Evolutionary conservation across 2,888 invertebrate genomes (phyloP).

Genomic region (Nomada hirtipes): DNA sequence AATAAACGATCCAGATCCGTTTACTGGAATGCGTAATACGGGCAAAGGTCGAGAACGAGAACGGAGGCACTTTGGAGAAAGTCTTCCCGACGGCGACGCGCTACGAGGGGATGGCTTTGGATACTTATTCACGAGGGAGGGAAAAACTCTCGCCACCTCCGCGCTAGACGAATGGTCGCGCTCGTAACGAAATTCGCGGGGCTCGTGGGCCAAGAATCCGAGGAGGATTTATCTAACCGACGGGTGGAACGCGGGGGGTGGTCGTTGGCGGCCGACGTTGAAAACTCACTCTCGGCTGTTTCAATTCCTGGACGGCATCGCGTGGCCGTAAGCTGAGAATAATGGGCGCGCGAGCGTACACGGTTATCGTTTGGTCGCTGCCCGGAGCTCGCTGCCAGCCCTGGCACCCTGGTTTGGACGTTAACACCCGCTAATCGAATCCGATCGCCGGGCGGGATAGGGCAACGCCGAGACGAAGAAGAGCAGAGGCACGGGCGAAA

Average conservation of each 20-base stretch:
- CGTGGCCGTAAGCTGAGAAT: slow-evolving; percentile 77
- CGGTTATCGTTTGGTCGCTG: slow-evolving; percentile 74
- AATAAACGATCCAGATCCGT: slow-evolving; percentile 80
- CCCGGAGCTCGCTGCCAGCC: slow-evolving; percentile 30
- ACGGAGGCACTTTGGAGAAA: slow-evolving; percentile 11
- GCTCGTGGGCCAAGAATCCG: not conserved
- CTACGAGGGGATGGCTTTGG: not conserved
- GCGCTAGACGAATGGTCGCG: not conserved
- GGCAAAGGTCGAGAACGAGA: slow-evolving; percentile 20
- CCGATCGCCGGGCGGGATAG: slow-evolving; percentile 27
- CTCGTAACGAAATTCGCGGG: not conserved
- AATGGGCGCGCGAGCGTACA: slow-evolving; percentile 72
- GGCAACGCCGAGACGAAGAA: not conserved
- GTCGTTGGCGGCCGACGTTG: not conserved
- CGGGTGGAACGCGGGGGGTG: not conserved
- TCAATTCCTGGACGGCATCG: slow-evolving; percentile 62
- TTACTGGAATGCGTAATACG: slow-evolving; percentile 76
- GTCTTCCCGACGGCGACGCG: not conserved
- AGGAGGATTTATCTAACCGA: slow-evolving; percentile 6
- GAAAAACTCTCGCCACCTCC: not conserved
- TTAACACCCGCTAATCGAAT: slow-evolving; percentile 42
- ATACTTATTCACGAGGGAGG: slow-evolving; percentile 10
- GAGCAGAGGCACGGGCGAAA: not conserved
- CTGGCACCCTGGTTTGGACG: slow-evolving; percentile 17
- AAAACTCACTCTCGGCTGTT: not conserved